phyloP scores from a whole-genome alignment of 2,797 vertebrate species.

The Capromys pilorides region DNA sequence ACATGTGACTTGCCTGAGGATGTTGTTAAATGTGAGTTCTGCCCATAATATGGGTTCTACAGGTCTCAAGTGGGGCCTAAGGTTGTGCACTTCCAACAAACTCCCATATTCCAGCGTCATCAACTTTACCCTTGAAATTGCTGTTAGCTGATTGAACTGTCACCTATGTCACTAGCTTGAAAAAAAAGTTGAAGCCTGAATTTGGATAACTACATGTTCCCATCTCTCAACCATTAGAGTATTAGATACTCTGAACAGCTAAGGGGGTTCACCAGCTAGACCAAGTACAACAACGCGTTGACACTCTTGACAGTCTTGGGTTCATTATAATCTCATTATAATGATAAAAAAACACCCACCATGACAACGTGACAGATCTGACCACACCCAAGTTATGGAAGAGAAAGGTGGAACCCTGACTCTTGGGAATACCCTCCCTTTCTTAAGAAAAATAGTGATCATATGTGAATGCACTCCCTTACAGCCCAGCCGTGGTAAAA shows the following conservation, averaged over 20 bases:
- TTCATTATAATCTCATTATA: neutral
- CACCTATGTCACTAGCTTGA: neutral
- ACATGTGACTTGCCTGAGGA: neutral
- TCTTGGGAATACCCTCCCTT: neutral
- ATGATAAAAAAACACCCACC: neutral
- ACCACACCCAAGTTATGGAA: neutral
- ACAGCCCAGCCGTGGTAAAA: neutral
- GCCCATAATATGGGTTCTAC: neutral
- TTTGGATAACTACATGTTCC: neutral
- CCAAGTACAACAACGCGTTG: neutral
- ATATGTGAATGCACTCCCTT: neutral
- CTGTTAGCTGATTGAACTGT: neutral
- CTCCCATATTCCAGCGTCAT: neutral
- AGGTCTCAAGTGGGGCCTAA: neutral
- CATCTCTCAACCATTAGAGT: neutral
- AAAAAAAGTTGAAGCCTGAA: neutral
- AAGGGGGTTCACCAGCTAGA: too few species aligned
- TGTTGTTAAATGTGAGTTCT: neutral
- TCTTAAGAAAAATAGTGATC: neutral
- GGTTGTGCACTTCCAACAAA: neutral
- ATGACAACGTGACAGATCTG: neutral
- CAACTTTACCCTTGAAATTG: neutral
- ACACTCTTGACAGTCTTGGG: neutral
- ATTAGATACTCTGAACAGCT: neutral
- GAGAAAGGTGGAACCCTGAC: neutral